phyloP scores from a whole-genome alignment of 2,888 invertebrate species.

The Notodonta ziczac region DNA sequence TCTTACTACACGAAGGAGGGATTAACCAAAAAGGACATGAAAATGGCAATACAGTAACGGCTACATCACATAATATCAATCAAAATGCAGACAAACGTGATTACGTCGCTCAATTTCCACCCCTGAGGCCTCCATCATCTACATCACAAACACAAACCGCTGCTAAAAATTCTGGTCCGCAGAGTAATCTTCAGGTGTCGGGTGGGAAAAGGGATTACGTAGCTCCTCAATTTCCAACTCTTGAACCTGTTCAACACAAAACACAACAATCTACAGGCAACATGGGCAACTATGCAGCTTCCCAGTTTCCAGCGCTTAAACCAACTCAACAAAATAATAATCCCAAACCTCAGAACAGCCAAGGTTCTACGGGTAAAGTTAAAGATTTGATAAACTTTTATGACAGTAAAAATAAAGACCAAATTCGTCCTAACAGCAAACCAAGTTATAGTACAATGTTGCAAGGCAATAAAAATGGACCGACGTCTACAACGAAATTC shows the following conservation, averaged over 20 bases:
- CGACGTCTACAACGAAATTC: slow-evolving; percentile 27
- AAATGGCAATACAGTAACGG: slow-evolving; percentile 46
- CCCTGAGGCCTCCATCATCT: slow-evolving; percentile 27
- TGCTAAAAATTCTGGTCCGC: slow-evolving; percentile 17
- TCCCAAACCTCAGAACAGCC: slow-evolving; percentile 43
- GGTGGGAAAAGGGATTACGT: slow-evolving; percentile 43
- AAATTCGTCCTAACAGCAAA: slow-evolving; percentile 47
- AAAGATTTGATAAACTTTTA: slow-evolving; percentile 74
- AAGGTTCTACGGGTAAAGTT: slow-evolving; percentile 59
- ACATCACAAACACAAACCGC: slow-evolving; percentile 25
- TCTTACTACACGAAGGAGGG: slow-evolving; percentile 70
- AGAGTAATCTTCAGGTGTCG: slow-evolving; percentile 18
- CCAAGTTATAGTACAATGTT: slow-evolving; percentile 73
- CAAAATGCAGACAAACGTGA: slow-evolving; percentile 32
- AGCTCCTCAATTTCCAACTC: slow-evolving; percentile 36
- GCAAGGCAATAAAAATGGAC: slow-evolving; percentile 50
- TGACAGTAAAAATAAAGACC: slow-evolving; percentile 53
- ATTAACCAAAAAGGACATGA: slow-evolving; percentile 45
- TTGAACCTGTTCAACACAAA: slow-evolving; percentile 29
- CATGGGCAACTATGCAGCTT: slow-evolving; percentile 59
- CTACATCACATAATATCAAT: slow-evolving; percentile 15
- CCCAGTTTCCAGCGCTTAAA: slow-evolving; percentile 53
- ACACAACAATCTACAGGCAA: slow-evolving; percentile 27
- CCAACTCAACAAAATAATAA: slow-evolving; percentile 17
- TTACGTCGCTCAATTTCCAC: slow-evolving; percentile 42